Conservation (phyloP, 2,888 invertebrate genomes). For the Pterostichus madidus region DNA sequence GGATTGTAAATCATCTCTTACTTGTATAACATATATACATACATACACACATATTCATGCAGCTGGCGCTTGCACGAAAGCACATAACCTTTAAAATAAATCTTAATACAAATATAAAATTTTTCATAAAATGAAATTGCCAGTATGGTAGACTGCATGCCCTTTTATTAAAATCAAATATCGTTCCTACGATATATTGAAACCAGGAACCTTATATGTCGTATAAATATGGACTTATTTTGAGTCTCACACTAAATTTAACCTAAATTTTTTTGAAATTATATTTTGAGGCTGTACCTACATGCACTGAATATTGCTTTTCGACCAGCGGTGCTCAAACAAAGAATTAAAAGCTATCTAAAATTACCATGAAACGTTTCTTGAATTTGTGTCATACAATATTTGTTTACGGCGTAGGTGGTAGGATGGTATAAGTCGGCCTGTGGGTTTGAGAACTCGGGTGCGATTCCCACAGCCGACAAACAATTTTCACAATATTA, state of each 20-base stretch:
- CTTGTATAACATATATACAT: too few relatives aligned
- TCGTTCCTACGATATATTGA: constrained; percentile 17
- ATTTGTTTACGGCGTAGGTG: too few relatives aligned
- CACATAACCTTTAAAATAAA: constrained; percentile 14
- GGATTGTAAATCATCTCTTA: too few relatives aligned
- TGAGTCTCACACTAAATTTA: constrained; percentile 2
- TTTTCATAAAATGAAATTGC: constrained; percentile 20
- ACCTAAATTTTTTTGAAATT: constrained; percentile 7
- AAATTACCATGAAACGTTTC: neutral
- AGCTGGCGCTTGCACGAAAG: too few relatives aligned
- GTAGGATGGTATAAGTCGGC: too few relatives aligned
- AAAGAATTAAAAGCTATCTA: neutral
- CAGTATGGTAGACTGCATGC: neutral
- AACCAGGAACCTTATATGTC: neutral
- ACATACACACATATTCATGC: too few relatives aligned
- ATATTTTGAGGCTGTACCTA: neutral
- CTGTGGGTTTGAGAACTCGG: too few relatives aligned
- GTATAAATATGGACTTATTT: constrained; percentile 20
- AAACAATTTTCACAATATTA: too few relatives aligned
- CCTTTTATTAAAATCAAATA: constrained; percentile 32
- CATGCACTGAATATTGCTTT: constrained; percentile 19
- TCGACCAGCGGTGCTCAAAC: neutral
- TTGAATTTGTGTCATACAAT: too few relatives aligned
- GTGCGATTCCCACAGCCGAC: too few relatives aligned
- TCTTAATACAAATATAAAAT: constrained; percentile 40